Evolutionary conservation across 2,797 vertebrate species (phyloP).

Genomic region (Dipus sagitta): DNA sequence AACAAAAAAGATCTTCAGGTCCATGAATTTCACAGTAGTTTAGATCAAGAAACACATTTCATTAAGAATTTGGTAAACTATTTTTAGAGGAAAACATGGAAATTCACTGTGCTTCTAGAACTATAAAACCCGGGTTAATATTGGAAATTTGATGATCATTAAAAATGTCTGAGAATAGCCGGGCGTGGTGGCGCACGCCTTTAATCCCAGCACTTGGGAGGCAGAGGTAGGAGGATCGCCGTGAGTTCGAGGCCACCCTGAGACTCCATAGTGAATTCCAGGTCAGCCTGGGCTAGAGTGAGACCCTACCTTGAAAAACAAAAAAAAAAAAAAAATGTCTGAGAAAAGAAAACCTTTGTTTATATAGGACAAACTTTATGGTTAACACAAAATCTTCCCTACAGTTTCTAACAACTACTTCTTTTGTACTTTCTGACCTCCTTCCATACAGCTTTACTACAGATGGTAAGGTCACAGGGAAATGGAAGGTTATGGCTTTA

Average conservation of each 20-base stretch:
- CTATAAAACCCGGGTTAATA: not conserved
- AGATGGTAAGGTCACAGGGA: slow-evolving; percentile 33
- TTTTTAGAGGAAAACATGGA: slow-evolving; percentile 42
- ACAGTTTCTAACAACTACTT: slow-evolving; percentile 52
- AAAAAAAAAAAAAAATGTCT: not conserved
- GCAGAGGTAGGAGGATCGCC: no score
- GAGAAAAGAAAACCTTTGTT: slow-evolving; percentile 50
- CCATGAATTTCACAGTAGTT: slow-evolving; percentile 32
- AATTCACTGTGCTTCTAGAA: slow-evolving; percentile 17
- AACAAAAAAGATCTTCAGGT: not conserved
- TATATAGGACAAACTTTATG: not conserved
- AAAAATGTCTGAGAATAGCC: not conserved
- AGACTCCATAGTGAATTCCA: no score
- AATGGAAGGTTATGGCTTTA: not conserved
- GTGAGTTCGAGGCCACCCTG: no score
- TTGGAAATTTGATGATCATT: slow-evolving; percentile 12
- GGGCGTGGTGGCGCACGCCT: no score
- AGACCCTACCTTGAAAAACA: no score
- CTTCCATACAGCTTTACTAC: slow-evolving; percentile 68
- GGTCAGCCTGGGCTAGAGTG: no score
- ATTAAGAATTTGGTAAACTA: not conserved
- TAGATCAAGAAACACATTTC: slow-evolving; percentile 46
- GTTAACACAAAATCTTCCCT: not conserved
- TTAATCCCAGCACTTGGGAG: no score
- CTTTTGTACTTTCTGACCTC: not conserved